A percentile compares a stretch with the other conserved stretches of the same genome.
Evolutionary conservation across 2,888 invertebrate species (phyloP).

Genomic region (Leptopterna dolabrata): DNA sequence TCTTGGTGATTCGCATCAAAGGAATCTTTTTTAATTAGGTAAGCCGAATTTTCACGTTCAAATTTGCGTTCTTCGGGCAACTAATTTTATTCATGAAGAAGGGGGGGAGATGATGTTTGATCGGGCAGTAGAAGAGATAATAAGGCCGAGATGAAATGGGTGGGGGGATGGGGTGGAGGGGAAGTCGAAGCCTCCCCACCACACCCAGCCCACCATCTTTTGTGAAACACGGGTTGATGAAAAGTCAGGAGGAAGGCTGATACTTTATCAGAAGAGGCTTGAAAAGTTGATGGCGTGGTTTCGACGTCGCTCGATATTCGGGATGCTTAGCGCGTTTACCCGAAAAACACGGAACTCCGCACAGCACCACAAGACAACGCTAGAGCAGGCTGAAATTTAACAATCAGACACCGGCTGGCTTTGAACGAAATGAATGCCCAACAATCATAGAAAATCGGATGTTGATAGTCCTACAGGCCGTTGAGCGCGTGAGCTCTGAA

Average conservation of each 20-base stretch:
- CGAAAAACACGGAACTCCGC: no score
- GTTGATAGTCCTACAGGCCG: no score
- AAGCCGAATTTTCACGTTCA: background rate
- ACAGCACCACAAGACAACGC: no score
- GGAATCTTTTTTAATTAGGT: background rate
- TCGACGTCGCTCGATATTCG: background rate
- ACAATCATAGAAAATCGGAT: no score
- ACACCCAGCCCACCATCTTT: background rate
- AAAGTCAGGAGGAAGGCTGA: background rate
- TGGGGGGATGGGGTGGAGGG: background rate
- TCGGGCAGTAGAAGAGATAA: background rate
- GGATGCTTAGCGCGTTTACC: background rate
- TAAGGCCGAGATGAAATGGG: background rate
- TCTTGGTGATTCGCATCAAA: background rate
- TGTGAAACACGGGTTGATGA: background rate
- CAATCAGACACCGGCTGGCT: no score
- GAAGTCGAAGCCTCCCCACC: background rate
- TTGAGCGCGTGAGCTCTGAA: no score
- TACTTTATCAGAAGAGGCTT: background rate
- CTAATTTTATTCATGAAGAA: background rate
- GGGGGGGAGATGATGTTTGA: background rate
- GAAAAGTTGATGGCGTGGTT: background rate
- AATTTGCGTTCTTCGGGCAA: background rate
- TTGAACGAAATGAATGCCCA: no score
- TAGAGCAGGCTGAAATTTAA: no score